These are phyloP conservation scores for Schizopygopsis pylzovi DNA, from an alignment of 2,797 vertebrate species.

Conservation along the genomic window DNA sequence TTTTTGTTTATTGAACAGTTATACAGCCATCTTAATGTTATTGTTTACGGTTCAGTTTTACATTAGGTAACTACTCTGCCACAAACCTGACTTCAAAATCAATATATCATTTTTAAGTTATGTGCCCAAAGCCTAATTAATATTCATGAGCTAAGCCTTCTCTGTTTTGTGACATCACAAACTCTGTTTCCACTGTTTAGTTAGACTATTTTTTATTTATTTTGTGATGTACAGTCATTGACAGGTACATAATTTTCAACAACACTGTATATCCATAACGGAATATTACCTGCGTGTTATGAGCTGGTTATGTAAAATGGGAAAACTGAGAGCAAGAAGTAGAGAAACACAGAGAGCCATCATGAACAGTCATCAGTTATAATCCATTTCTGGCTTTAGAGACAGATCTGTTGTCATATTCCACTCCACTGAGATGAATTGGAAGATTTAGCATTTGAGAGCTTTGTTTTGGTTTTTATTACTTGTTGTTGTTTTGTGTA, in stretches of 20 bases:
- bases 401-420: not conserved
- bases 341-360: not conserved
- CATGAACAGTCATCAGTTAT: not conserved
- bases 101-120: not conserved
- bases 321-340: not conserved
- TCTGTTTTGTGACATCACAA: not conserved
- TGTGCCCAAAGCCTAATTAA: not conserved
- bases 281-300: not conserved
- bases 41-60: not conserved
- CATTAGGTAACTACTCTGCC: not conserved
- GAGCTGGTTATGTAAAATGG: not conserved
- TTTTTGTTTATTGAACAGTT: not conserved
- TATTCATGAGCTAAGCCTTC: not conserved
- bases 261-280: not conserved
- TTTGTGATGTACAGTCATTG: not conserved
- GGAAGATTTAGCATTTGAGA: conserved; percentile 12
- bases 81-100: not conserved
- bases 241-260: not conserved
- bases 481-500: conserved; percentile 48
- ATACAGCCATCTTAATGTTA: not conserved
- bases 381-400: not conserved
- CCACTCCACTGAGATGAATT: not conserved
- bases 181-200: not conserved
- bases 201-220: not conserved
- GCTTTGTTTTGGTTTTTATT: conserved; percentile 28